These are phyloP conservation scores for Crossaster papposus DNA, from an alignment of 53 echinoderm and acorn worm genomes.

Conservation along the genomic window DNA sequence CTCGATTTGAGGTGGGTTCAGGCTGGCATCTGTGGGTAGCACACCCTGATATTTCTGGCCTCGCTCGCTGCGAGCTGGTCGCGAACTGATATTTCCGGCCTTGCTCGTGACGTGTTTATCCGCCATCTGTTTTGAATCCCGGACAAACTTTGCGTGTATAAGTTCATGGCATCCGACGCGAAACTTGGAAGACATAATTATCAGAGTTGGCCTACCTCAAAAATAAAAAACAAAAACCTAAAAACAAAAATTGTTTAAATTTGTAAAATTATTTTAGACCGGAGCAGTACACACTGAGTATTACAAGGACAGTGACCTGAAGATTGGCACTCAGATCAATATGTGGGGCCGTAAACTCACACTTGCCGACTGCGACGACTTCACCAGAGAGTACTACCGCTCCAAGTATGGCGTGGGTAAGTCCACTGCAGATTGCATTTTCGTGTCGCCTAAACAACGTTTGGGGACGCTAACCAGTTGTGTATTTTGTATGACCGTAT, in stretches of 20 bases:
- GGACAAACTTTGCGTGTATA: no score
- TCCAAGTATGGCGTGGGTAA: slow-evolving; percentile 93
- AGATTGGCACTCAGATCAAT: slow-evolving; percentile 81
- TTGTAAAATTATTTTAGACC: slow-evolving; percentile 61
- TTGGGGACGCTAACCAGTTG: neutral
- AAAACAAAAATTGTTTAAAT: neutral
- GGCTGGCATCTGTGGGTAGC: no score
- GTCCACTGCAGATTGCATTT: slow-evolving; percentile 20
- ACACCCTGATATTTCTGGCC: no score
- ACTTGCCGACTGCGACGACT: slow-evolving; percentile 91
- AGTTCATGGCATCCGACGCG: no score
- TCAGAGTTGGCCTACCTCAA: neutral
- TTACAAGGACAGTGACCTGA: slow-evolving; percentile 84
- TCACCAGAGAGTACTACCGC: slow-evolving; percentile 92
- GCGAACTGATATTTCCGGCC: no score
- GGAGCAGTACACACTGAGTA: slow-evolving; percentile 89
- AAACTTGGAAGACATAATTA: no score
- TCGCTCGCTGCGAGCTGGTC: no score
- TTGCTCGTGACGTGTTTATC: no score
- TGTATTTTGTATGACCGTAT: no score
- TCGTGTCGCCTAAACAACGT: no score
- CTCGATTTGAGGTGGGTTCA: no score
- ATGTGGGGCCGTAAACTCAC: slow-evolving; percentile 88
- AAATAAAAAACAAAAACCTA: neutral
- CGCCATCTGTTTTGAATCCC: no score